Evolutionary conservation across 2,797 vertebrate species (phyloP).

Genomic region (Sebastes vulpes): DNA sequence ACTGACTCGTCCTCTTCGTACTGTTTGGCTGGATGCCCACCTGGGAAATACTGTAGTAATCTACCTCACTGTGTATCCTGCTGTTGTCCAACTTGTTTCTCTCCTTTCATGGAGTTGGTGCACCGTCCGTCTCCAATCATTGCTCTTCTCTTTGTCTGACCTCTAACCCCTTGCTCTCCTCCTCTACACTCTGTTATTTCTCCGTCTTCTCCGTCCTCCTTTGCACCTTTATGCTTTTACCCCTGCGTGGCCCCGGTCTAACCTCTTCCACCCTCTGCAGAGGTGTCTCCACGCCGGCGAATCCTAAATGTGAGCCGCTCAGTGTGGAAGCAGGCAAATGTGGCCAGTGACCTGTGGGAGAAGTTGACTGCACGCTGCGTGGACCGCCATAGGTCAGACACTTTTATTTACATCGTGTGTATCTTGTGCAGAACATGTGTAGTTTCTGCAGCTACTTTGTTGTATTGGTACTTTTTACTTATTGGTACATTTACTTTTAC

Average conservation of each 20-base stretch:
- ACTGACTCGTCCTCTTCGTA: constrained; percentile 1
- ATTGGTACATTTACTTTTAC: not conserved
- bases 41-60: constrained; percentile 14
- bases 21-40: constrained; percentile 24
- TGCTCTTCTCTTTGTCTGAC: not conserved
- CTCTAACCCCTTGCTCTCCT: constrained; percentile 1
- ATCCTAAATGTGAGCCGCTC: constrained; percentile 95
- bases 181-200: not conserved
- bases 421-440: not conserved
- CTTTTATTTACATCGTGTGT: not conserved
- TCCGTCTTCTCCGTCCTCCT: not conserved
- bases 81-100: constrained; percentile 1
- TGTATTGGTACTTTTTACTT: too few relatives aligned
- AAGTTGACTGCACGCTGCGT: constrained; percentile 95
- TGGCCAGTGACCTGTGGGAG: constrained; percentile 97
- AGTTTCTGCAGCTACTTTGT: not conserved
- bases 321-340: constrained; percentile 97
- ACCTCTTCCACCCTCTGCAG: constrained; percentile 73
- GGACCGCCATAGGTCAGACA: constrained; percentile 90
- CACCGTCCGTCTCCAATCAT: not conserved
- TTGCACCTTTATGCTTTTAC: constrained; percentile 5
- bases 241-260: not conserved
- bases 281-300: constrained; percentile 90
- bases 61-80: constrained; percentile 1
- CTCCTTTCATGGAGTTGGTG: not conserved